A percentile compares a stretch with the other conserved stretches of the same genome.
These are phyloP conservation scores for Apodemia duryi DNA, from an alignment of 2,888 invertebrate species.

Conservation along the genomic window DNA sequence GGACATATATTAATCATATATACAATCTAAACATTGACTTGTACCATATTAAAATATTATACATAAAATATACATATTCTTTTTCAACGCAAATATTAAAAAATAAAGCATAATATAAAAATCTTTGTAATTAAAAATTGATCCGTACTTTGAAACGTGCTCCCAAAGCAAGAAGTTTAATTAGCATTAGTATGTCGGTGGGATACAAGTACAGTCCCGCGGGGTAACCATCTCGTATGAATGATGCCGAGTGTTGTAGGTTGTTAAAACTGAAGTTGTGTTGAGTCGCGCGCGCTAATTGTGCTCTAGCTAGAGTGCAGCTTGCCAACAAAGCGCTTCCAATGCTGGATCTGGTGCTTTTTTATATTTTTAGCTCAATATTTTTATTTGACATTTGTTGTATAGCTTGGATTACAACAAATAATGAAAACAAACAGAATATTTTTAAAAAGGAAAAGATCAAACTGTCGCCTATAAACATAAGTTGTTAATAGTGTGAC, in stretches of 20 bases:
- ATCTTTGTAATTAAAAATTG: constrained; percentile 1
- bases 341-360: constrained; percentile 42
- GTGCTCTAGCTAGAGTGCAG: constrained; percentile 57
- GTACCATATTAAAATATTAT: too few relatives aligned
- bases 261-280: constrained; percentile 77
- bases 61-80: too few relatives aligned
- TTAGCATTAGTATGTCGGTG: constrained; percentile 48
- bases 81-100: too few relatives aligned
- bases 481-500: too few relatives aligned
- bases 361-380: neutral
- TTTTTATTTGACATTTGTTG: neutral
- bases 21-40: too few relatives aligned
- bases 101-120: neutral
- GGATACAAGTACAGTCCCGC: constrained; percentile 46
- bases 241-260: constrained; percentile 65
- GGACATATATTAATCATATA: too few relatives aligned
- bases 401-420: too few relatives aligned
- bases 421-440: too few relatives aligned
- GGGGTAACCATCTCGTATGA: constrained; percentile 52
- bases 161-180: constrained; percentile 34
- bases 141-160: neutral
- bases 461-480: too few relatives aligned
- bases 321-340: constrained; percentile 30
- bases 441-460: too few relatives aligned
- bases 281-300: constrained; percentile 76